Evolutionary conservation across 2,113 vertebrate species (phyloP).

Genomic region (Ochotona princeps): DNA sequence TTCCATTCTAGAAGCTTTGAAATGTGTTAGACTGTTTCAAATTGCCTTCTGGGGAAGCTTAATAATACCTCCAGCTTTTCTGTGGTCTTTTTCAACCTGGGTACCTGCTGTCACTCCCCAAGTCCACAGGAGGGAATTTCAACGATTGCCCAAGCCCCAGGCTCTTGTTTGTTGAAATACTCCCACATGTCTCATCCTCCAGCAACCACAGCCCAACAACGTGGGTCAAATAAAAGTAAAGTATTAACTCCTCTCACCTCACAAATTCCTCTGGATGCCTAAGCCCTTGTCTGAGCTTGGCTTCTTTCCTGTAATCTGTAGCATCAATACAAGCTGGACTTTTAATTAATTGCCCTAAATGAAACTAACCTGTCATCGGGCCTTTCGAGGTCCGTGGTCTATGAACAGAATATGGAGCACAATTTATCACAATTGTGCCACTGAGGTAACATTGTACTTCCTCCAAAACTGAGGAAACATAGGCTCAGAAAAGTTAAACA

Average conservation of each 20-base stretch:
- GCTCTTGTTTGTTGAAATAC: slow-evolving; percentile 64
- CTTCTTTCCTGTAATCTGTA: neutral
- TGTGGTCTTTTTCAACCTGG: slow-evolving; percentile 59
- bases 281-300: neutral
- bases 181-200: slow-evolving; percentile 14
- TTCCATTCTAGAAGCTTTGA: slow-evolving; percentile 71
- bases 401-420: neutral
- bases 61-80: slow-evolving; percentile 54
- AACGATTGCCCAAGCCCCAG: slow-evolving; percentile 36
- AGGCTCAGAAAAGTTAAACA: neutral
- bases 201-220: slow-evolving; percentile 42
- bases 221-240: slow-evolving; percentile 30
- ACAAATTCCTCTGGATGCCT: neutral
- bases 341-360: neutral
- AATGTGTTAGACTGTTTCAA: slow-evolving; percentile 69
- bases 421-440: neutral
- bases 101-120: slow-evolving; percentile 18
- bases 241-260: neutral
- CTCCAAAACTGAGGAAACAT: neutral
- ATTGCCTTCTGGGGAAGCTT: slow-evolving; percentile 69
- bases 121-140: slow-evolving; percentile 38
- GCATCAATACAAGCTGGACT: neutral
- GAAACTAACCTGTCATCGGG: neutral
- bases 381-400: neutral
- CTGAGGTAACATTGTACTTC: neutral